phyloP scores from a whole-genome alignment of 1,140 invertebrate species.

The Acromyrmex charruanus region DNA sequence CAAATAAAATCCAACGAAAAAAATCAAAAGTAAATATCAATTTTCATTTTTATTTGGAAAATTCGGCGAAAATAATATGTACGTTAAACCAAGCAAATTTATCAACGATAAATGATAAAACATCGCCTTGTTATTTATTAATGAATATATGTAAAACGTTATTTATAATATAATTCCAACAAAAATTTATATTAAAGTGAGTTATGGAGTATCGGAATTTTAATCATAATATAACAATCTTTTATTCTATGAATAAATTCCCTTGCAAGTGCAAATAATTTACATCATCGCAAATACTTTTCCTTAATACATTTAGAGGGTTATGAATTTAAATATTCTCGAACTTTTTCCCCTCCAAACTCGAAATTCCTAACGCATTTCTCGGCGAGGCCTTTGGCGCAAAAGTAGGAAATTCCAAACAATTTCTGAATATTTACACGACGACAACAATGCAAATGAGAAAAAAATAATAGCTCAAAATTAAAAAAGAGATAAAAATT shows the following conservation, averaged over 20 bases:
- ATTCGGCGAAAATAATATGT: constrained; percentile 1
- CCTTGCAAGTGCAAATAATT: constrained; percentile 2
- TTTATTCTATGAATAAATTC: neutral
- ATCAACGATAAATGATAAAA: neutral
- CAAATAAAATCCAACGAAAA: neutral
- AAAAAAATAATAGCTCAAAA: constrained; percentile 9
- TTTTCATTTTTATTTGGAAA: neutral
- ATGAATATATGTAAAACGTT: neutral
- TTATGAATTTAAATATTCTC: constrained; percentile 45
- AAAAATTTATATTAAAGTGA: neutral
- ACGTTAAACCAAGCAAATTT: neutral
- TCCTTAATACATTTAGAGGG: constrained; percentile 23
- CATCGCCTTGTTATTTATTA: neutral
- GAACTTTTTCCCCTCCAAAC: neutral
- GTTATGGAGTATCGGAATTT: constrained; percentile 10
- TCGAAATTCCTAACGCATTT: constrained; percentile 54
- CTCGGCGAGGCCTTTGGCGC: neutral
- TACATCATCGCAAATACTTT: constrained; percentile 11
- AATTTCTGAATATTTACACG: constrained; percentile 56
- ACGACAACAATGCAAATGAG: constrained; percentile 2
- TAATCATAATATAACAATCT: constrained; percentile 34
- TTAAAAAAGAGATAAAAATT: constrained; percentile 34
- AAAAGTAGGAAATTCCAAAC: constrained; percentile 62
- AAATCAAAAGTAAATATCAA: neutral
- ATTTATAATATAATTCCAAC: neutral